These are phyloP conservation scores for Rhyacophila brunnea DNA, from an alignment of 1,140 invertebrate genomes.

Conservation along the genomic window DNA sequence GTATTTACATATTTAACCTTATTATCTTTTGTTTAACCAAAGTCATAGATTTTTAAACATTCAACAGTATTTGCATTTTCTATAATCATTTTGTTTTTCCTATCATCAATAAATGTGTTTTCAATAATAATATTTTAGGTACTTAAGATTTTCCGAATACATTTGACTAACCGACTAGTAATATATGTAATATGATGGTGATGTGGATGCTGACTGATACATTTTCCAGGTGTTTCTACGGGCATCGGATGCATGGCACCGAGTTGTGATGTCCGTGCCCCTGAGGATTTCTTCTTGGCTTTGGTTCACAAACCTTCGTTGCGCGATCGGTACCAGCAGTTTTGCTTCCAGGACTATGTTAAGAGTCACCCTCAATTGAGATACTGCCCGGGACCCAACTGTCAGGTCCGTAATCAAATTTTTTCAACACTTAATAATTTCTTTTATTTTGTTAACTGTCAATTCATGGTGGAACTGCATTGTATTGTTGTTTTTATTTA, in stretches of 20 bases:
- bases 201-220: conserved; percentile 1
- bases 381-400: conserved; percentile 97
- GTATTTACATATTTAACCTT: not conserved
- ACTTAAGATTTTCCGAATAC: no score
- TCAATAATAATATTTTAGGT: no score
- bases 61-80: no score
- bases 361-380: conserved; percentile 85
- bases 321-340: conserved; percentile 90
- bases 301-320: conserved; percentile 77
- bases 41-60: not conserved
- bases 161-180: no score
- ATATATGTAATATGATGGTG: no score
- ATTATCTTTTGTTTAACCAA: not conserved
- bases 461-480: no score
- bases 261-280: conserved; percentile 87
- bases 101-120: no score
- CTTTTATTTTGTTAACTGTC: no score
- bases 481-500: no score
- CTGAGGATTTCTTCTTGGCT: conserved; percentile 93
- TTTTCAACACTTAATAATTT: no score
- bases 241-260: conserved; percentile 96
- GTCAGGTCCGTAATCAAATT: conserved; percentile 75
- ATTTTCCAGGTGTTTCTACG: conserved; percentile 60
- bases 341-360: conserved; percentile 95
- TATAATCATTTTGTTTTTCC: no score